Evolutionary conservation across 2,888 invertebrate species (phyloP), one percentile per base, ranked within the genome.

Genomic region (Bombylius discolor): DNA sequence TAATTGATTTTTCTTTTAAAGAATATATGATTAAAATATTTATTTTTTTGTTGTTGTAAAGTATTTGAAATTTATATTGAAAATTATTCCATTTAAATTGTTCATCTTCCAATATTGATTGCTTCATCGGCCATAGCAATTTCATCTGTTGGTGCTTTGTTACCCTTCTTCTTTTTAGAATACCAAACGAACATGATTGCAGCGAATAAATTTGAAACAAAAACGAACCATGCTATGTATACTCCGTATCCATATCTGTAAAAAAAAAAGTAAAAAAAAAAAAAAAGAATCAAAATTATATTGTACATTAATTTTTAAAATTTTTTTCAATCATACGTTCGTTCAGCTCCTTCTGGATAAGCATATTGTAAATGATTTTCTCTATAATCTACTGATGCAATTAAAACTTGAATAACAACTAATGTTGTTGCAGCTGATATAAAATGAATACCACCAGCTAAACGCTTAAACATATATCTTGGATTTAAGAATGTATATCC

Each of bases 401-500:
- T 80, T 59, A 87, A 78, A 1, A 91, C 89, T 76, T 91, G 89
- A 49, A 89, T 82, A 44, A 90, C 88, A 1, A 90, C 89, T 63
- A 91, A 79, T 13, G 85, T 81, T 59, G 88, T 87, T 5, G 86
- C 83, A 55, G 85, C 91, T 82, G 88, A 83, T 57, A 92, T 85
- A 65, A 92, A 83, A 68, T 90, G 87, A 59, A 91, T 85, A 31
- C 88, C 86, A 1, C 87, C 89, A 5, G 91, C 89, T 33, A 92
- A 78, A 45, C 92, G 78, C 70, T 92, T 92, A 76, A 89, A 90
- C 84, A 89, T 91, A 70, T 92, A 92, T 5, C 91, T 80, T 5
- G 89, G 87, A 68, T 91, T 87, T 62, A 80, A 78, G 69, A 92
- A 87, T 14, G 90, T 89, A 70, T 92, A 92, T 60, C 85, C 79